Percentiles rank a stretch among this genome's conserved stretches.
Conservation (phyloP, 2,113 vertebrate species). For the Garra rufa region DNA sequence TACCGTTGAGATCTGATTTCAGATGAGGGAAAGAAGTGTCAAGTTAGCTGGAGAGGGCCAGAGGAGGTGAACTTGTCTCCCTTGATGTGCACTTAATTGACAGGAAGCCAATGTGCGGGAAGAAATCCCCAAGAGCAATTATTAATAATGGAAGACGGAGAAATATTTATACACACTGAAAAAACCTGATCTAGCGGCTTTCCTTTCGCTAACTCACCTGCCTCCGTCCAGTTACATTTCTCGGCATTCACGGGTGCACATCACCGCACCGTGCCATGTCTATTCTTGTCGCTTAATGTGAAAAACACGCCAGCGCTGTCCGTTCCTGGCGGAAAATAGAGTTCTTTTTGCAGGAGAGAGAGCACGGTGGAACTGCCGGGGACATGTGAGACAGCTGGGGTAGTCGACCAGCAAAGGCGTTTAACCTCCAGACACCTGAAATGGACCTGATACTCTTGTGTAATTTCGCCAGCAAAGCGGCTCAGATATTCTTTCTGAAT, state of each 20-base stretch:
- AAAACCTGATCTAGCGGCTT: constrained; percentile 60
- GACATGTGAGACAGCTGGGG: neutral
- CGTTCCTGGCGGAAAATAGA: constrained; percentile 16
- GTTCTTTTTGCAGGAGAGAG: neutral
- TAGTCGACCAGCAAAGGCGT: neutral
- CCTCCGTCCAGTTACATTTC: constrained; percentile 59
- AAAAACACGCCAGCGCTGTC: neutral
- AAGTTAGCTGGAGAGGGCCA: constrained; percentile 60
- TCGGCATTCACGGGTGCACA: neutral
- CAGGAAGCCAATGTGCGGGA: constrained; percentile 64
- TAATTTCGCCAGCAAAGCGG: neutral
- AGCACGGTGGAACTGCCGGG: neutral
- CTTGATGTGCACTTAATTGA: constrained; percentile 78
- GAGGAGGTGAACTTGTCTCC: constrained; percentile 73
- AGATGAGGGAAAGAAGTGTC: constrained; percentile 58
- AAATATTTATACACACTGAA: constrained; percentile 66
- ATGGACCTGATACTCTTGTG: constrained; percentile 6
- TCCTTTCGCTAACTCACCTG: constrained; percentile 64
- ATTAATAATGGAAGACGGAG: constrained; percentile 70
- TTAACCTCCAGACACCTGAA: constrained; percentile 31
- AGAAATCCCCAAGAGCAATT: constrained; percentile 69
- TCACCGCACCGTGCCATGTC: neutral
- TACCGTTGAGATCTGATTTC: constrained; percentile 78
- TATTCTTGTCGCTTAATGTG: neutral
- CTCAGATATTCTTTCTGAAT: constrained; percentile 13